phyloP scores from a whole-genome alignment of 2,888 invertebrate species.

The Ctenicera cuprea region DNA sequence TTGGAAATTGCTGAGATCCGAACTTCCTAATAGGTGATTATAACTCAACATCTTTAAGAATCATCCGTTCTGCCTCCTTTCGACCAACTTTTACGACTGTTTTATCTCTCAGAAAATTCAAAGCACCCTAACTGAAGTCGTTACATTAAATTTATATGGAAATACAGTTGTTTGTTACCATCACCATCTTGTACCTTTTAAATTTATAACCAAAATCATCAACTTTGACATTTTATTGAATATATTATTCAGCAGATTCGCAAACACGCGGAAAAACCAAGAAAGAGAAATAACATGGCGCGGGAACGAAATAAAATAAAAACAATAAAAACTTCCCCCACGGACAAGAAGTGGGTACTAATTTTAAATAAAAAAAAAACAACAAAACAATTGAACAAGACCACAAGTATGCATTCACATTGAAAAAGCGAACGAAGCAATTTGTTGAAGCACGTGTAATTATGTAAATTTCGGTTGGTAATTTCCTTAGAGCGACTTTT shows the following conservation, averaged over 20 bases:
- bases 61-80: conserved; percentile 4
- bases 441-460: conserved; percentile 6
- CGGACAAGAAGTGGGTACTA: neutral
- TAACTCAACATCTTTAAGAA: neutral
- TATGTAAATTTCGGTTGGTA: conserved; percentile 10
- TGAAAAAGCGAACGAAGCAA: conserved; percentile 9
- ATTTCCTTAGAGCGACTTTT: conserved; percentile 12
- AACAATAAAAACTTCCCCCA: neutral
- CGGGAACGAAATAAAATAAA: neutral
- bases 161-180: conserved; percentile 9
- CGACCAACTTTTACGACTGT: conserved; percentile 9
- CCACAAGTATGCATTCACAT: neutral
- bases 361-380: neutral
- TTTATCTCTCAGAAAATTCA: conserved; percentile 12
- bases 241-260: no score
- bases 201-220: conserved; percentile 1
- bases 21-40: conserved; percentile 19
- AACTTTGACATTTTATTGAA: neutral
- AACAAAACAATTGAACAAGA: neutral
- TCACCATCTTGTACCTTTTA: conserved; percentile 1
- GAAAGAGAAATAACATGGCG: no score
- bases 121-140: conserved; percentile 10
- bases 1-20: neutral
- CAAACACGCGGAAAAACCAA: no score
- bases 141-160: conserved; percentile 18